Conservation (phyloP, 1,140 invertebrate genomes). For the Diabrotica undecimpunctata region DNA sequence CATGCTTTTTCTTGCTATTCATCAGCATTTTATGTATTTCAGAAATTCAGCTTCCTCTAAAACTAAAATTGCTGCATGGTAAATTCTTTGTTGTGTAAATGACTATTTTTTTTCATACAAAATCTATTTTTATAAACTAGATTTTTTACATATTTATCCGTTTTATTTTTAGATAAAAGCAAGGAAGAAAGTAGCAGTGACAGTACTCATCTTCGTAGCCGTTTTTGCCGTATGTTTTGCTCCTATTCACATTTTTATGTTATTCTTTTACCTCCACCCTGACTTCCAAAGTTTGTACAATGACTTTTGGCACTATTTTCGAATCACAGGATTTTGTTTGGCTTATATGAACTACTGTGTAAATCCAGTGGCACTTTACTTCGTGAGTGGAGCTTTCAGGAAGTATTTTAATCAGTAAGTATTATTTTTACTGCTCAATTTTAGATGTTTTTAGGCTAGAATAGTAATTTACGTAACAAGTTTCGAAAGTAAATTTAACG, state of each 20-base stretch:
- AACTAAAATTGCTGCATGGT: no score
- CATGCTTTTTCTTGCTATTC: no score
- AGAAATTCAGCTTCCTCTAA: no score
- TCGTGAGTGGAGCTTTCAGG: conserved; percentile 85
- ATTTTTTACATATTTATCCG: no score
- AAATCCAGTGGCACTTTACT: conserved; percentile 89
- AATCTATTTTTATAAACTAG: no score
- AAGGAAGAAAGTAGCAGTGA: conserved; percentile 84
- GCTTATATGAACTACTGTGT: conserved; percentile 88
- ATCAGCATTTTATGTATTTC: no score
- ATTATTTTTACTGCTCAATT: not conserved
- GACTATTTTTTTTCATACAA: no score
- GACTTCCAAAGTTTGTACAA: conserved; percentile 72
- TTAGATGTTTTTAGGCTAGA: not conserved
- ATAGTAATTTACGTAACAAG: not conserved
- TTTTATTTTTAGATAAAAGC: conserved; percentile 65
- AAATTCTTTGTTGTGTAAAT: no score
- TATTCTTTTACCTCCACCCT: conserved; percentile 83
- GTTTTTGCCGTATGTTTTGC: conserved; percentile 90
- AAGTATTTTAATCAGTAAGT: conserved; percentile 75
- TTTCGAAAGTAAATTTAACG: no score
- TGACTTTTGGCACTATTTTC: conserved; percentile 79
- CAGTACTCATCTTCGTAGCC: conserved; percentile 84
- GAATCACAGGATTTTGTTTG: conserved; percentile 81
- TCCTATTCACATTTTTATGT: conserved; percentile 78